These are phyloP conservation scores for rabbit (Oryctolagus cuniculus) DNA, from an alignment of 2,113 vertebrate species.

Conservation along the genomic window DNA sequence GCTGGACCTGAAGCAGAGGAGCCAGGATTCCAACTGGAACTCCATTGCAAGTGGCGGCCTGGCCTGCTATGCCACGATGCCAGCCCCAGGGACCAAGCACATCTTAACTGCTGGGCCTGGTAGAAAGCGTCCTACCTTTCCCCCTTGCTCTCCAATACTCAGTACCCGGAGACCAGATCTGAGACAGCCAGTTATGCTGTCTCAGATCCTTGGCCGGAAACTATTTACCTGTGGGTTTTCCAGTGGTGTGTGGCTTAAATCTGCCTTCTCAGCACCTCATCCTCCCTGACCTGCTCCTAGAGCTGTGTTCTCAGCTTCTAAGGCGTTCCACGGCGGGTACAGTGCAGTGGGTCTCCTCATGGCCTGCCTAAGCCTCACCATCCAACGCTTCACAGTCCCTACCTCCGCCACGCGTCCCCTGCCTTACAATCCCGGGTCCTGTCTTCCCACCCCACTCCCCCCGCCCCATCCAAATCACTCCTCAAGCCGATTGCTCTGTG, in stretches of 20 bases:
- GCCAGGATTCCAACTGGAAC: too few relatives aligned
- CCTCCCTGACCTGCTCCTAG: neutral
- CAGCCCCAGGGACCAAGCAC: too few relatives aligned
- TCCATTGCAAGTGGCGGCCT: too few relatives aligned
- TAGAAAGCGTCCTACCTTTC: neutral
- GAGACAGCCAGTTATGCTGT: neutral
- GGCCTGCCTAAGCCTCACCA: neutral
- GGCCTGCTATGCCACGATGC: too few relatives aligned
- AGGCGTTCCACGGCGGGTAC: neutral
- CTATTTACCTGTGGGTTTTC: neutral
- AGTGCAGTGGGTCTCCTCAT: neutral
- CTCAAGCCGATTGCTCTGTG: neutral
- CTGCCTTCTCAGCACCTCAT: neutral
- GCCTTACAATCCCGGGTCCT: neutral
- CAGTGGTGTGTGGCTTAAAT: neutral
- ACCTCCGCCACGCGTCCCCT: neutral
- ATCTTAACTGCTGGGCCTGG: neutral
- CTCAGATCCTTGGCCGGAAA: neutral
- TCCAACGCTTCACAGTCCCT: neutral
- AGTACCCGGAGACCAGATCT: neutral
- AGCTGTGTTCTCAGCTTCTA: neutral
- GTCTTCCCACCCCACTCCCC: neutral
- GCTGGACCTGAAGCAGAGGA: too few relatives aligned
- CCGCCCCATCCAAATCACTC: neutral
- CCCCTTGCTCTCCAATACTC: neutral